Conservation (phyloP, 1,140 invertebrate genomes). For the Lepidostoma basale region DNA sequence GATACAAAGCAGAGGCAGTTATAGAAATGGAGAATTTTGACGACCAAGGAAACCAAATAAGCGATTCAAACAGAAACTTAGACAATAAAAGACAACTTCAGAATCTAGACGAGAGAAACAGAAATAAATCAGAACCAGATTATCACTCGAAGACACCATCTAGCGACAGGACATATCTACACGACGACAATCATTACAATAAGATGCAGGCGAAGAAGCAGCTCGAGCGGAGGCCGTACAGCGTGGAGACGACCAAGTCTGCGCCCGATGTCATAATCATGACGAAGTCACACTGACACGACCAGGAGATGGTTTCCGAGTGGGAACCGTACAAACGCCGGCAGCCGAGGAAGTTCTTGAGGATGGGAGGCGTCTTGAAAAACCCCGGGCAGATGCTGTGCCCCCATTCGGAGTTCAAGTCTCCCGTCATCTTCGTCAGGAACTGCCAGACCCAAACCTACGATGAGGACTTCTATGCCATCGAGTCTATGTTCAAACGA, state of each 20-base stretch:
- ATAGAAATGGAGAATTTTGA: constrained; percentile 65
- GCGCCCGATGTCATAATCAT: constrained; percentile 87
- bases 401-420: constrained; percentile 37
- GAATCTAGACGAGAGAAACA: constrained; percentile 34
- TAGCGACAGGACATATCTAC: constrained; percentile 14
- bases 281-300: constrained; percentile 69
- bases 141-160: constrained; percentile 3
- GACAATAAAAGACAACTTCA: constrained; percentile 44
- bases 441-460: constrained; percentile 47
- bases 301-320: constrained; percentile 54
- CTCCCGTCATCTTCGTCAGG: constrained; percentile 39
- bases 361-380: constrained; percentile 45
- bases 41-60: constrained; percentile 38
- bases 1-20: constrained; percentile 68
- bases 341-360: constrained; percentile 54
- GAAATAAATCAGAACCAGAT: constrained; percentile 27
- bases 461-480: constrained; percentile 45
- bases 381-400: constrained; percentile 29
- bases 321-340: constrained; percentile 66
- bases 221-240: constrained; percentile 66
- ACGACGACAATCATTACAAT: constrained; percentile 41
- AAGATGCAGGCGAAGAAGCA: constrained; percentile 49
- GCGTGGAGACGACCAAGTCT: constrained; percentile 80
- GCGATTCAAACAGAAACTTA: constrained; percentile 25
- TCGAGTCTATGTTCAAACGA: constrained; percentile 29